Evolutionary conservation across 2,797 vertebrate species (phyloP), one percentile per base, ranked within the genome.

Genomic region (Lates japonicus): DNA sequence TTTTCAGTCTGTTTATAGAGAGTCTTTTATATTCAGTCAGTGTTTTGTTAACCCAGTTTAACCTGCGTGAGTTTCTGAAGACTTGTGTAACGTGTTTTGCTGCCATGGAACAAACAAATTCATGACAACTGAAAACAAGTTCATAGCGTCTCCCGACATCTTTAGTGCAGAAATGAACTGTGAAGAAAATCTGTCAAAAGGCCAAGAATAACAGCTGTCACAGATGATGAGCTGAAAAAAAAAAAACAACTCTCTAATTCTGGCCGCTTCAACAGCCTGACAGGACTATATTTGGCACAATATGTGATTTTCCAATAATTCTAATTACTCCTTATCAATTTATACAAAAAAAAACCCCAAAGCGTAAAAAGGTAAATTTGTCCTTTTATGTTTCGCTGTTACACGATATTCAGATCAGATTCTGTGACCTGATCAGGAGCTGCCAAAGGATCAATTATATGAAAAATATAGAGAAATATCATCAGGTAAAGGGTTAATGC

Each of bases 21-120:
- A 60, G 11, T 35, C 60, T 62, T 46, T 46, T 42, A 46, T 16
- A 20, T 17, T 33, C 44, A 48, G 42, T n/a, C 17, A 7, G 29
- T 65, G 25, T 51, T 66, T 51, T 66, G 46, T 52, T 52, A 17
- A 33, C 33, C 16, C 48, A 22, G 35, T 25, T 41, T n/a, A 39
- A 54, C 65, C 33, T 37, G n/a, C 19, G 41, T 35, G 20, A 52
- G 4, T 51, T 51, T 49, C 2, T 16, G 12, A 55, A 52, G 48
- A 67, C 64, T 52, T 29, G 64, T 52, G 46, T 37, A 52, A 52
- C 33, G 31, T 39, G 48, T 67, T 67, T 52, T 51, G 44, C 62
- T 20, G 62, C 41, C n/a, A 17, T 25, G 35, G 22, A 63, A 13
- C 22, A 11, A 46, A 64, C 11, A 19, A 46, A 64, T 19, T 20